A percentile compares a stretch with the other conserved stretches of the same genome.
Evolutionary conservation across 2,797 vertebrate species (phyloP).

Genomic region (Phalloptychus januarius): DNA sequence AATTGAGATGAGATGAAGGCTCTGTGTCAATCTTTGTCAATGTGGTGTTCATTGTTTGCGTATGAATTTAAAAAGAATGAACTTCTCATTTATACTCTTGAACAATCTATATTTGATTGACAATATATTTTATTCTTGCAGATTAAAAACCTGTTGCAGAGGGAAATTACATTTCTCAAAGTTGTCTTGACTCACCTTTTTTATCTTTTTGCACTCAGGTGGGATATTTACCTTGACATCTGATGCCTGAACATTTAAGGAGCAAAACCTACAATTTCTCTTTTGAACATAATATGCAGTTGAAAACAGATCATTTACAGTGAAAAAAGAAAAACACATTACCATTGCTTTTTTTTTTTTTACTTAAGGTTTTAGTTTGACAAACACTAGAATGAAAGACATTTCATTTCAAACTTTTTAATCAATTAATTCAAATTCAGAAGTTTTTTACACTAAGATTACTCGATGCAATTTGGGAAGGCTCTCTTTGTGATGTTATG

Average conservation of each 20-base stretch:
- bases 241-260: conserved; percentile 4
- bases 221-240: conserved; percentile 17
- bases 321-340: neutral
- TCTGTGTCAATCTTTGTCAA: conserved; percentile 37
- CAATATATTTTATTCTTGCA: neutral
- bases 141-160: neutral
- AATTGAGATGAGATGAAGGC: conserved; percentile 47
- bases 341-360: neutral
- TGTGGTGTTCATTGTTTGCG: conserved; percentile 1
- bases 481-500: neutral
- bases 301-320: neutral
- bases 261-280: conserved; percentile 7
- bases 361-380: neutral
- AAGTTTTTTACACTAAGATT: neutral
- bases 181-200: neutral
- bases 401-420: neutral
- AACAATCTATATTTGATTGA: neutral
- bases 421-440: neutral
- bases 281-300: conserved; percentile 14
- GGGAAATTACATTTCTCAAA: neutral
- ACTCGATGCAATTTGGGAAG: neutral
- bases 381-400: neutral
- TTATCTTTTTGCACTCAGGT: conserved; percentile 5
- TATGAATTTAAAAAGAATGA: conserved; percentile 13
- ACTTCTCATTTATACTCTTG: neutral